Evolutionary conservation across 1,140 invertebrate species (phyloP).

Genomic region (Muscidifurax raptorellus): DNA sequence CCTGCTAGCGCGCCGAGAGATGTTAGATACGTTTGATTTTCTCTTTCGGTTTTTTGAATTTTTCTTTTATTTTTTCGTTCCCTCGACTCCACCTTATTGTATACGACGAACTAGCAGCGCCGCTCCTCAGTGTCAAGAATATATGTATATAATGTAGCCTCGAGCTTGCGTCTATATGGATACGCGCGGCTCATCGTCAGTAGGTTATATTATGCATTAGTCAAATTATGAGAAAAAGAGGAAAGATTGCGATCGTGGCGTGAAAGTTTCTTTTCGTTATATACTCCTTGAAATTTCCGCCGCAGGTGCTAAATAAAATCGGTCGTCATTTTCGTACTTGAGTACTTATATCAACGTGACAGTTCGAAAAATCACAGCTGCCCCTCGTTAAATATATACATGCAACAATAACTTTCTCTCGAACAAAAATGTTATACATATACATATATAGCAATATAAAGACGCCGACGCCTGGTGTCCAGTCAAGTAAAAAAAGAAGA

Average conservation of each 20-base stretch:
- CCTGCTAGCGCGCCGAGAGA: conserved; percentile 8
- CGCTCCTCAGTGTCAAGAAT: not conserved
- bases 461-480: too few species aligned
- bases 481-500: too few species aligned
- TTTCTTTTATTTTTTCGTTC: not conserved
- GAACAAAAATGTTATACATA: not conserved
- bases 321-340: not conserved
- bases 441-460: too few species aligned
- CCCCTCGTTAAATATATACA: not conserved
- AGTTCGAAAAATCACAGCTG: not conserved
- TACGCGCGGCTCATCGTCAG: not conserved
- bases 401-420: not conserved
- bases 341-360: not conserved
- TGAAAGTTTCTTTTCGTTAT: not conserved
- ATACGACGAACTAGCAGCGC: not conserved
- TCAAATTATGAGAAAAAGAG: conserved; percentile 35
- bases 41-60: conserved; percentile 21
- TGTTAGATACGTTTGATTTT: conserved; percentile 47
- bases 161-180: not conserved
- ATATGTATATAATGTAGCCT: too few species aligned
- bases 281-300: too few species aligned
- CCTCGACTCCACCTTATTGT: not conserved
- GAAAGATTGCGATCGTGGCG: conserved; percentile 11
- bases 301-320: not conserved
- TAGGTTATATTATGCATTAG: conserved; percentile 17